Evolutionary conservation across 2,888 invertebrate genomes (phyloP).

Genomic region (Lapara coniferarum): DNA sequence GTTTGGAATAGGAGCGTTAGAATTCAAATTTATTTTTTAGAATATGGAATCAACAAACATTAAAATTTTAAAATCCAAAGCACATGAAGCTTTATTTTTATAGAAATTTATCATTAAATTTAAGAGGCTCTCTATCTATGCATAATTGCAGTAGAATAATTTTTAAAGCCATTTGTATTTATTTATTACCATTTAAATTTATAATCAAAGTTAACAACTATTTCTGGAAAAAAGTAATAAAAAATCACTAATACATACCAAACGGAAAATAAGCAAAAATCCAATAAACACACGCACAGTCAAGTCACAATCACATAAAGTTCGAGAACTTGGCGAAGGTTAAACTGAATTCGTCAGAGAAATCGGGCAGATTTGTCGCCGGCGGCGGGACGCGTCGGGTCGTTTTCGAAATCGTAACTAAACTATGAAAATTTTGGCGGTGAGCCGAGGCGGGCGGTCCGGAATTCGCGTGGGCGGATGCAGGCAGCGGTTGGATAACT

Average conservation of each 20-base stretch:
- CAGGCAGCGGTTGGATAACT: conserved; percentile 74
- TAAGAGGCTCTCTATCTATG: background rate
- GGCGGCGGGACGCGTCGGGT: conserved; percentile 84
- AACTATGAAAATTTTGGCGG: conserved; percentile 81
- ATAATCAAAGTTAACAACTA: background rate
- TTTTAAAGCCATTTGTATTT: background rate
- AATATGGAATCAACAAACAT: background rate
- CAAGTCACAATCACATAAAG: conserved; percentile 63
- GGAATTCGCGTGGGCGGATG: conserved; percentile 77
- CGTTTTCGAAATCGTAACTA: conserved; percentile 84
- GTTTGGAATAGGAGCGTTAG: too few relatives aligned
- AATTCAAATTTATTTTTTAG: too few relatives aligned
- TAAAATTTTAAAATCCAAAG: background rate
- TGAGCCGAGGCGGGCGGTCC: conserved; percentile 74
- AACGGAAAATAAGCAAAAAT: conserved; percentile 55
- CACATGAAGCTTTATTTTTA: background rate
- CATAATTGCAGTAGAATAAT: background rate
- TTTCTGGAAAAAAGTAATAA: background rate
- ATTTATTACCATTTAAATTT: background rate
- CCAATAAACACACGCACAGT: conserved; percentile 63
- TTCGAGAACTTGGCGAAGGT: conserved; percentile 72
- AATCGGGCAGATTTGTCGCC: conserved; percentile 73
- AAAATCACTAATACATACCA: conserved; percentile 50
- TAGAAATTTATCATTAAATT: background rate
- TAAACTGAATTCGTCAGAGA: conserved; percentile 71